Evolutionary conservation across 2,113 vertebrate species (phyloP).

Genomic region (Oreochromis aureus): DNA sequence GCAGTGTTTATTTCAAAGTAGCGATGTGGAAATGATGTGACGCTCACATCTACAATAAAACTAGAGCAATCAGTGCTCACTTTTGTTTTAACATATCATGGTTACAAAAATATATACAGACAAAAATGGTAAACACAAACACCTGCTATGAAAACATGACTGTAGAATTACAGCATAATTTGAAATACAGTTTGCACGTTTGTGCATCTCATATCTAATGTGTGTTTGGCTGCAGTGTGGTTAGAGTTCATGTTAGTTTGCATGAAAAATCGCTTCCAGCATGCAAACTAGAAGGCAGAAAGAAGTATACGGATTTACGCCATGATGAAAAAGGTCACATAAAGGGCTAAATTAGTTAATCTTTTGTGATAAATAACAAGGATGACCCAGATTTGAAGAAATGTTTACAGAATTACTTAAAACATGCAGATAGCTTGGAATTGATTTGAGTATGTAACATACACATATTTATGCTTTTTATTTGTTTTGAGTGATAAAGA

Average conservation of each 20-base stretch:
- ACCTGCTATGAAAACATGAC: neutral
- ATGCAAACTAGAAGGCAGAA: neutral
- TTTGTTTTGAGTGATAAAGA: neutral
- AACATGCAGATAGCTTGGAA: neutral
- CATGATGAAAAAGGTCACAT: neutral
- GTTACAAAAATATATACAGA: neutral
- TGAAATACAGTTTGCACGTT: neutral
- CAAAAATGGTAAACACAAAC: neutral
- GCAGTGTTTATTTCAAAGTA: neutral
- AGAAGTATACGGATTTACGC: neutral
- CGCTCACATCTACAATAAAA: neutral
- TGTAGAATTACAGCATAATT: neutral
- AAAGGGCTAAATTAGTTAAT: neutral
- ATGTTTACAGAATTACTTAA: conserved; percentile 30
- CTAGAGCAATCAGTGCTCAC: neutral
- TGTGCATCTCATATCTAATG: neutral
- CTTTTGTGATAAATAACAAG: neutral
- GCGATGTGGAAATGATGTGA: neutral
- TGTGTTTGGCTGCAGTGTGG: neutral
- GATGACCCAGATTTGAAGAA: conserved; percentile 3
- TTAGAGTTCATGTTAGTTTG: neutral
- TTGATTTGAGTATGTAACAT: neutral
- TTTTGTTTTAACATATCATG: neutral
- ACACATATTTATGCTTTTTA: neutral
- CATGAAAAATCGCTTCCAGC: neutral